Percentiles rank a stretch among this genome's conserved stretches.
Evolutionary conservation across 1,140 invertebrate genomes (phyloP).

Genomic region (Steinernema khuongi): DNA sequence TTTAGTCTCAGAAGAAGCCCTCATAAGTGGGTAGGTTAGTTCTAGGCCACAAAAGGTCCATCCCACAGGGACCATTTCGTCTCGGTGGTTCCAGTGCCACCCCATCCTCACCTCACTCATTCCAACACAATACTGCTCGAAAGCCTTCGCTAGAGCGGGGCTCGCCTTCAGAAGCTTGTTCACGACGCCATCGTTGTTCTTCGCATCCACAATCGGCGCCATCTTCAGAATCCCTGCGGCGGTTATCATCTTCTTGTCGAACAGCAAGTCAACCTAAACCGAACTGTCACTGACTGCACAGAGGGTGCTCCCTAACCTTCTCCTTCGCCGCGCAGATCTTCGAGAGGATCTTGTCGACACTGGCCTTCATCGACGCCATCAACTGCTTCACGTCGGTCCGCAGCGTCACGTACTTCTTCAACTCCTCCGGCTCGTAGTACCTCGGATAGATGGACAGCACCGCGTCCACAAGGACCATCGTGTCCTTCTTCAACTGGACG

Average conservation of each 20-base stretch:
- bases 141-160: not conserved
- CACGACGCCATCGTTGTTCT: not conserved
- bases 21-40: too few relatives aligned
- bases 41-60: too few relatives aligned
- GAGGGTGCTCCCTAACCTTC: not conserved
- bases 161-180: not conserved
- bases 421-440: not conserved
- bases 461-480: not conserved
- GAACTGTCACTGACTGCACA: not conserved
- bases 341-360: not conserved
- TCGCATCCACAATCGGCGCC: slow-evolving; percentile 4
- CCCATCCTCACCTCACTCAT: not conserved
- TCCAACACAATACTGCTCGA: not conserved
- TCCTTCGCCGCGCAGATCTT: not conserved
- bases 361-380: not conserved
- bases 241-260: not conserved
- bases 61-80: too few relatives aligned
- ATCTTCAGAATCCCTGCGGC: not conserved
- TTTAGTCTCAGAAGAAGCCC: too few relatives aligned
- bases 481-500: not conserved
- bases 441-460: not conserved
- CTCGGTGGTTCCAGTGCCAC: too few relatives aligned
- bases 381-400: not conserved
- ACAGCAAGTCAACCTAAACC: not conserved
- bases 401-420: not conserved